These are phyloP conservation scores for Nomada hirtipes DNA, from an alignment of 2,888 invertebrate genomes.

Conservation along the genomic window DNA sequence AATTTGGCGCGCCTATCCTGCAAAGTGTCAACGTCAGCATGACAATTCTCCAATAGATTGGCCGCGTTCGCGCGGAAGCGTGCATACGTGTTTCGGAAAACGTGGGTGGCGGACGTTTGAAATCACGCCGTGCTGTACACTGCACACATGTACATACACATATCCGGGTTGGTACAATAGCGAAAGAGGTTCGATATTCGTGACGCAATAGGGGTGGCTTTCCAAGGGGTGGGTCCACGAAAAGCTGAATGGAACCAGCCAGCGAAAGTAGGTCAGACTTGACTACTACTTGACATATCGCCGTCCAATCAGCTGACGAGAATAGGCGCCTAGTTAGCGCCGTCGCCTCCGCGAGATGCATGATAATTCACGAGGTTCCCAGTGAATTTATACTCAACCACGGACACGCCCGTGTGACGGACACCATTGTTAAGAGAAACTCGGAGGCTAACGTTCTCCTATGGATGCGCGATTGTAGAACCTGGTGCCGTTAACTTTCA, in stretches of 20 bases:
- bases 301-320: slow-evolving; percentile 67
- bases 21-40: slow-evolving; percentile 1
- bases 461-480: neutral
- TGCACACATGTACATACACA: neutral
- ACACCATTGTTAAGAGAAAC: neutral
- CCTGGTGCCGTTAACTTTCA: neutral
- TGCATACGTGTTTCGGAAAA: slow-evolving; percentile 1
- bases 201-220: slow-evolving; percentile 74
- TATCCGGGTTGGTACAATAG: neutral
- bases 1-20: too few relatives aligned
- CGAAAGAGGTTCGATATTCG: slow-evolving; percentile 74
- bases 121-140: neutral
- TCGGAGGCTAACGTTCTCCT: neutral
- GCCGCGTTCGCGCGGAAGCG: slow-evolving; percentile 15
- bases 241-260: slow-evolving; percentile 80
- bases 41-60: slow-evolving; percentile 18
- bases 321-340: slow-evolving; percentile 25
- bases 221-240: slow-evolving; percentile 64
- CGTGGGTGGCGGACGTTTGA: slow-evolving; percentile 1
- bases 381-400: slow-evolving; percentile 3
- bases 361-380: neutral
- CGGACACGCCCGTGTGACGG: neutral
- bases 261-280: slow-evolving; percentile 75
- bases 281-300: slow-evolving; percentile 57
- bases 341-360: slow-evolving; percentile 25